Percentiles rank a stretch among this genome's conserved stretches.
phyloP scores from a whole-genome alignment of 2,113 vertebrate genomes.

The Phaetusa simplex region DNA sequence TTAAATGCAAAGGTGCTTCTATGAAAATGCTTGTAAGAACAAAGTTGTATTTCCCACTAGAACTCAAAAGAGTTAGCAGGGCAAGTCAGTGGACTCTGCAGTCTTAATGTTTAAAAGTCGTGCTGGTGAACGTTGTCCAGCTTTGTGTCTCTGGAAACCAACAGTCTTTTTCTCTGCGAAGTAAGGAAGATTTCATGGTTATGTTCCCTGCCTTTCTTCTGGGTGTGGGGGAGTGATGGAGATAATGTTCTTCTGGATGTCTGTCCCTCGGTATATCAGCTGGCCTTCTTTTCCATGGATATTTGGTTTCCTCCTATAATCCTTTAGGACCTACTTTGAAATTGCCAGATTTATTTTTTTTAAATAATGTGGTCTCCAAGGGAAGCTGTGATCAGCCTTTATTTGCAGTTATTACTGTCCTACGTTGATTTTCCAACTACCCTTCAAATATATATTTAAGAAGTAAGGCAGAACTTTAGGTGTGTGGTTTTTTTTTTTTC shows the following conservation, averaged over 20 bases:
- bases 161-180: not conserved
- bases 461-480: not conserved
- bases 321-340: not conserved
- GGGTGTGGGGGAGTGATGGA: not conserved
- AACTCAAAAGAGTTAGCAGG: not conserved
- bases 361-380: not conserved
- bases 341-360: not conserved
- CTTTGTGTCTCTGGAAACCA: not conserved
- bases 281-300: not conserved
- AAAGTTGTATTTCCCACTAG: not conserved
- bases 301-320: not conserved
- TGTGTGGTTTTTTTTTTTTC: not conserved
- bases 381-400: not conserved
- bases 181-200: not conserved
- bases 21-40: not conserved
- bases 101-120: not conserved
- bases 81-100: not conserved
- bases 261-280: not conserved
- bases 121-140: not conserved
- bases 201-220: not conserved
- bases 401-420: not conserved
- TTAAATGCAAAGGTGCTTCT: slow-evolving; percentile 39
- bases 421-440: not conserved
- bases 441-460: not conserved
- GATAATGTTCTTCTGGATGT: not conserved